Evolutionary conservation across 2,113 vertebrate species (phyloP).

Genomic region (Thoracochromis brauschi): DNA sequence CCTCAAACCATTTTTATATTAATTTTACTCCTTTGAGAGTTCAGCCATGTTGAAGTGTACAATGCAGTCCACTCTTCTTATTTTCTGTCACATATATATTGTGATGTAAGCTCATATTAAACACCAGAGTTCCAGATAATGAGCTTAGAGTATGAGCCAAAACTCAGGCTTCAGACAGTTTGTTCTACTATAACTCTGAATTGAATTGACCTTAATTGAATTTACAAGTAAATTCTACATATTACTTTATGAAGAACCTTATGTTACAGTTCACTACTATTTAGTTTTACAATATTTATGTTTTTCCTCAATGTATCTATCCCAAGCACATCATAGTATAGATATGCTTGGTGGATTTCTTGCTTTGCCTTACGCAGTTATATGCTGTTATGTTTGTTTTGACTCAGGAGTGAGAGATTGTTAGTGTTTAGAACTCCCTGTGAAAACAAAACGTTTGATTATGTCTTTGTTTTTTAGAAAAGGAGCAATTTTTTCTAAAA

Average conservation of each 20-base stretch:
- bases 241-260: neutral
- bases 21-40: neutral
- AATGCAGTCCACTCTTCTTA: fast-evolving
- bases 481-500: neutral
- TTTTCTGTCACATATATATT: neutral
- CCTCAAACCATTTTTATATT: neutral
- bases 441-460: neutral
- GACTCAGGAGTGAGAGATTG: neutral
- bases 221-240: neutral
- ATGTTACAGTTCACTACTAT: fast-evolving
- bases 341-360: neutral
- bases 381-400: neutral
- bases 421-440: neutral
- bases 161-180: neutral
- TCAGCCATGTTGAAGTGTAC: neutral
- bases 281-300: neutral
- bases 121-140: neutral
- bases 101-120: neutral
- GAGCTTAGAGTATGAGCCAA: neutral
- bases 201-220: neutral
- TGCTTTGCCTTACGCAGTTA: fast-evolving
- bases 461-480: neutral
- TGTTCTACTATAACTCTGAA: neutral
- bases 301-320: neutral
- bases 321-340: fast-evolving